A percentile compares a stretch with the other conserved stretches of the same genome.
These are phyloP conservation scores for Agonopterix alstromeriana DNA, from an alignment of 2,888 invertebrate species.

Conservation along the genomic window DNA sequence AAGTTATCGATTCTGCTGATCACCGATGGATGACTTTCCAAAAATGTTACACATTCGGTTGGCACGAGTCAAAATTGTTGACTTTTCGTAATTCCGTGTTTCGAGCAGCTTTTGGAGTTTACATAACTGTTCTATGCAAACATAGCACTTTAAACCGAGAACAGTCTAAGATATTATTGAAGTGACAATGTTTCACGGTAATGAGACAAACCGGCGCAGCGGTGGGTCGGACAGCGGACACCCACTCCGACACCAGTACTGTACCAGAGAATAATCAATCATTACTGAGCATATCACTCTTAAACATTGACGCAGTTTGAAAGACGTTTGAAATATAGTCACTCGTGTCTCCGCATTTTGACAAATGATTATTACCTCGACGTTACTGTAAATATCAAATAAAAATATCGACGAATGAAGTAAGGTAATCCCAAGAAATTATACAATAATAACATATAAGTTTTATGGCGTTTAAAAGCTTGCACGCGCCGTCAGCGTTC, in stretches of 20 bases:
- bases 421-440: not conserved
- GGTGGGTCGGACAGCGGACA: conserved; percentile 28
- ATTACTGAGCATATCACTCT: conserved; percentile 34
- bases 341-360: conserved; percentile 21
- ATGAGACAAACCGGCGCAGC: conserved; percentile 43
- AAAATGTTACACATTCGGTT: conserved; percentile 10
- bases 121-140: conserved; percentile 47
- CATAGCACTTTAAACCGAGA: conserved; percentile 46
- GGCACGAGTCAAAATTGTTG: conserved; percentile 28
- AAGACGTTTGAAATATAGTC: conserved; percentile 23
- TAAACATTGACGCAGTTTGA: conserved; percentile 25
- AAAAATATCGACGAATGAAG: not conserved
- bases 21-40: conserved; percentile 14
- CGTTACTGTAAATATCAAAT: no score
- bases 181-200: conserved; percentile 47
- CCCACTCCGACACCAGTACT: conserved; percentile 16
- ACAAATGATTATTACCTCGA: not conserved
- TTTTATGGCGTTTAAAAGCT: no score
- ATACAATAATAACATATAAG: no score
- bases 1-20: conserved; percentile 1
- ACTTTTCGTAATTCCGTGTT: conserved; percentile 42
- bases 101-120: conserved; percentile 41
- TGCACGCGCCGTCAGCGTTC: not conserved
- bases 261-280: conserved; percentile 24
- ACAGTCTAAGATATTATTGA: conserved; percentile 54